Evolutionary conservation across 2,888 invertebrate species (phyloP).

Genomic region (Heteromyza rotundicornis): DNA sequence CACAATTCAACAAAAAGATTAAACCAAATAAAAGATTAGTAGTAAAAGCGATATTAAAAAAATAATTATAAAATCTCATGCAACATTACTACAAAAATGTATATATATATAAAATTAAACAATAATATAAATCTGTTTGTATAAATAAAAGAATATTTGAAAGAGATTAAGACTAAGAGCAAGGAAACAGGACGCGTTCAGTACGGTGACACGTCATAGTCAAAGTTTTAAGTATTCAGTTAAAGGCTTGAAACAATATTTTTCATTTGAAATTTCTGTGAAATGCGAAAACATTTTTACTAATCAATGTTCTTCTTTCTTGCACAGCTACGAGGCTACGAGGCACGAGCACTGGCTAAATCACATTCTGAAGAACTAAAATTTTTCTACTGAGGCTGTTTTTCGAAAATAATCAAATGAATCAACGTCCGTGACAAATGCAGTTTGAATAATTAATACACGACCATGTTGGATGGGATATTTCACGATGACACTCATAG

Average conservation of each 20-base stretch:
- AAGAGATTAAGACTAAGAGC: too few species aligned
- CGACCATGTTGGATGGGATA: neutral
- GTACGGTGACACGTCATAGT: too few species aligned
- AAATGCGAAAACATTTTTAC: neutral
- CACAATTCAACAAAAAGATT: conserved; percentile 26
- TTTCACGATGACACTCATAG: conserved; percentile 35
- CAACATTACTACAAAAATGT: conserved; percentile 57
- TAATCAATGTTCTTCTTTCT: conserved; percentile 3
- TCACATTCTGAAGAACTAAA: too few species aligned
- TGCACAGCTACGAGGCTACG: neutral
- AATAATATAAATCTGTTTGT: too few species aligned
- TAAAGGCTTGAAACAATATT: conserved; percentile 36
- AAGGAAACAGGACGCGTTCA: neutral
- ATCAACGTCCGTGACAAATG: conserved; percentile 23
- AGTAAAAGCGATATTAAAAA: conserved; percentile 58
- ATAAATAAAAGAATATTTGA: too few species aligned
- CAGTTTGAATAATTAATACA: neutral
- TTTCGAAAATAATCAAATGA: conserved; percentile 5
- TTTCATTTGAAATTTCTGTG: too few species aligned
- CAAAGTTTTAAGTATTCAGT: too few species aligned
- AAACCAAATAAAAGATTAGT: conserved; percentile 45
- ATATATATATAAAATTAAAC: neutral
- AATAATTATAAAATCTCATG: conserved; percentile 63
- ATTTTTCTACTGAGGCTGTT: neutral
- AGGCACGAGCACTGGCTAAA: too few species aligned